Evolutionary conservation across 2,888 invertebrate species (phyloP).

Genomic region (Hartigia nigra): DNA sequence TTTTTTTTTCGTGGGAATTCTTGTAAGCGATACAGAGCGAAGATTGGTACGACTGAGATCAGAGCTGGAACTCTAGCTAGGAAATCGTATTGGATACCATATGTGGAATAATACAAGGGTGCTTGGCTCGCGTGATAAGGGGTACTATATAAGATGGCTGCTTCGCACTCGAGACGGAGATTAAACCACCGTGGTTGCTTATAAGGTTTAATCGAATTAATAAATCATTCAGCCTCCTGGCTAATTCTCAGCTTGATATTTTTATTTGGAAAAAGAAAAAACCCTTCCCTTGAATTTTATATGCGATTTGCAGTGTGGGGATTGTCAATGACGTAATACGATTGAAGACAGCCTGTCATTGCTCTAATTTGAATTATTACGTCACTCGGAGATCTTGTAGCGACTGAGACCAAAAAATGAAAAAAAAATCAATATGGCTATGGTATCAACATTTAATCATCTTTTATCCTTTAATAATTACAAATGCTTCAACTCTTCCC

Average conservation of each 20-base stretch:
- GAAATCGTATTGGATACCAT: not conserved
- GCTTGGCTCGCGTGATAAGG: conserved; percentile 51
- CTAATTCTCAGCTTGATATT: conserved; percentile 55
- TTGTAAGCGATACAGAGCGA: not conserved
- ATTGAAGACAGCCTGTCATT: too few relatives aligned
- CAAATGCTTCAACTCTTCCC: not conserved
- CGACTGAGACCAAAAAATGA: not conserved
- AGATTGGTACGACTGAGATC: not conserved
- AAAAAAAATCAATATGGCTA: not conserved
- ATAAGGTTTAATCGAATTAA: conserved; percentile 60
- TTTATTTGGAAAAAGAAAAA: conserved; percentile 41
- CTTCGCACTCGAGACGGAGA: conserved; percentile 50
- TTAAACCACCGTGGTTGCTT: conserved; percentile 53
- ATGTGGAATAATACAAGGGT: not conserved
- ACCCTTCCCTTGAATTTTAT: not conserved
- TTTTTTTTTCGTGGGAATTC: not conserved
- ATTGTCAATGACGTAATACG: not conserved
- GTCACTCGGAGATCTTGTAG: too few relatives aligned
- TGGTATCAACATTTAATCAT: not conserved
- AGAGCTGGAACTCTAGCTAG: not conserved
- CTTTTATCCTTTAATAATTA: not conserved
- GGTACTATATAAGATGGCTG: conserved; percentile 52
- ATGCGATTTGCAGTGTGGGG: not conserved
- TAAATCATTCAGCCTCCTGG: conserved; percentile 52
- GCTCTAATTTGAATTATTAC: too few relatives aligned